A percentile compares a stretch with the other conserved stretches of the same genome.
phyloP scores from a whole-genome alignment of 2,888 invertebrate species.

The Actias luna region DNA sequence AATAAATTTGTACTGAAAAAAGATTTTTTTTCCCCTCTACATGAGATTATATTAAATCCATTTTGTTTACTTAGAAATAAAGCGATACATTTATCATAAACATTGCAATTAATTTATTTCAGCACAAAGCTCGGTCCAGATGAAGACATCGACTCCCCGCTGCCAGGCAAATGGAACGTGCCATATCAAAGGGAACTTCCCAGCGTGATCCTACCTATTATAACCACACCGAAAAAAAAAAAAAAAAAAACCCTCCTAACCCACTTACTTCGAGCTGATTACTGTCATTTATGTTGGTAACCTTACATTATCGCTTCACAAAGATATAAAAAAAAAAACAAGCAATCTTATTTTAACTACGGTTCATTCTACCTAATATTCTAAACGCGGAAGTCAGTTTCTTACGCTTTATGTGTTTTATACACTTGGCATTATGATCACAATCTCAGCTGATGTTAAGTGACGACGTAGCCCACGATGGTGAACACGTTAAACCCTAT shows the following conservation, averaged over 20 bases:
- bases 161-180: constrained; percentile 48
- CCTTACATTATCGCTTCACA: background rate
- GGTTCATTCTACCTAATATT: too few species aligned
- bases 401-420: too few species aligned
- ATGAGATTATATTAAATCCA: too few species aligned
- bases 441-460: too few species aligned
- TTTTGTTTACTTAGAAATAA: background rate
- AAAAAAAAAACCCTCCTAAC: background rate
- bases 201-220: constrained; percentile 58
- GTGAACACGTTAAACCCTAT: too few species aligned
- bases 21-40: too few species aligned
- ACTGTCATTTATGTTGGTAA: background rate
- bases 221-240: constrained; percentile 45
- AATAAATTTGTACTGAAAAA: too few species aligned
- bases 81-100: constrained; percentile 14
- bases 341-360: too few species aligned
- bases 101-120: constrained; percentile 34
- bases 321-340: too few species aligned
- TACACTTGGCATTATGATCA: too few species aligned
- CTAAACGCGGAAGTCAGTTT: too few species aligned
- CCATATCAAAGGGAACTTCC: constrained; percentile 52
- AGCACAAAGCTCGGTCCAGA: constrained; percentile 38
- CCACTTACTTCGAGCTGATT: constrained; percentile 5
- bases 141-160: constrained; percentile 72
- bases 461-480: too few species aligned